Base-by-base conservation (phyloP, 2,888 invertebrate species). In the Labia minor region DNA sequence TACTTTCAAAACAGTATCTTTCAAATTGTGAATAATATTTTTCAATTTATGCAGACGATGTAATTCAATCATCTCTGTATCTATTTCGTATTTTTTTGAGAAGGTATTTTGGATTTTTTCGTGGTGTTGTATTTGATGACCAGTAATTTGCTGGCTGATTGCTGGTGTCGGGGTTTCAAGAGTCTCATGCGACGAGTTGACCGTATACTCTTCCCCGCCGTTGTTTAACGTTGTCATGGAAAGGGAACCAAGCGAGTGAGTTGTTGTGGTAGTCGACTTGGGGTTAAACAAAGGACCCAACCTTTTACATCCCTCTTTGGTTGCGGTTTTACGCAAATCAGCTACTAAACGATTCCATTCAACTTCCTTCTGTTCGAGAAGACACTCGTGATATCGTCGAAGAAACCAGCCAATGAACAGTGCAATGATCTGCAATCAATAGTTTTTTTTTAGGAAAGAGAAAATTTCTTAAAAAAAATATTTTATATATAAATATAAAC, bases 311-410 rank as follows among this genome's bases (percentile, higher is more conserved):
- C 6, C 49, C 49, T n/a, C 49, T 49, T 49, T 49, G 49, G n/a
- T 49, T 49, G 49, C n/a, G 49, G 49, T 14, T 49, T 49, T 49
- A 49, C 49, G 49, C 49, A 49, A 49, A 49, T 49, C 49, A 49
- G 49, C 3, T 49, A 49, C 49, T 49, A 49, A 49, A 49, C 49
- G 49, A 11, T 49, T 14, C 49, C 49, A 49, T 14, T 49, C 49
- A 49, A 10, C 49, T 49, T 49, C 8, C n/a, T 14, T 2, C 8
- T 8, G 16, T 16, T 49, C 16, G 8, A 49, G 49, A 14, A 11
- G 49, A 14, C 6, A 2, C n/a, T n/a, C n/a, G n/a, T 49, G 49
- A 49, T 49, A 49, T n/a, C 49, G 4, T n/a, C 49, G 49, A 49
- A 49, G 14, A 3, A 49, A 16, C 49, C 49, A 49, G n/a, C 14